phyloP scores from a whole-genome alignment of 2,888 invertebrate genomes.

The Cecidostiba fungosa region DNA sequence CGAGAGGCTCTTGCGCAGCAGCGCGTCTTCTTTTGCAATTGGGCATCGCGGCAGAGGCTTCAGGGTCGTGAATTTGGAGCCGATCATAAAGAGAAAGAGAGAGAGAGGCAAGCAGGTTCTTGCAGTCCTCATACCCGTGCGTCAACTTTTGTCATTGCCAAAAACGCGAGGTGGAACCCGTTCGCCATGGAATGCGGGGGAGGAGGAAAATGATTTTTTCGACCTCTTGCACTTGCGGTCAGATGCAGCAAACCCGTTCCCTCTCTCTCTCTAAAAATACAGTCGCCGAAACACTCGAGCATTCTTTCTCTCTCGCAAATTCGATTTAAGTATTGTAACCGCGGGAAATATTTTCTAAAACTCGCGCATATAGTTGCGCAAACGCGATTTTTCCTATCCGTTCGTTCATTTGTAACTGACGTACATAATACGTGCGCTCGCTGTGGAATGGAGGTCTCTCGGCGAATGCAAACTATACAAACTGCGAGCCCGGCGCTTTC shows the following conservation, averaged over 20 bases:
- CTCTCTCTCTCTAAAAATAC: background rate
- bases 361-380: no score
- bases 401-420: conserved; percentile 3
- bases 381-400: background rate
- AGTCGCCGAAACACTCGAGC: background rate
- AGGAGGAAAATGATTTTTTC: conserved; percentile 55
- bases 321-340: no score
- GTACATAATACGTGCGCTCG: background rate
- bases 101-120: background rate
- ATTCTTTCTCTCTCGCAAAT: no score
- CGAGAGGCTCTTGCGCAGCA: conserved; percentile 41
- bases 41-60: conserved; percentile 28
- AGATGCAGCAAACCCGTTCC: conserved; percentile 31
- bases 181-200: conserved; percentile 52
- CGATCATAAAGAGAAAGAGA: background rate
- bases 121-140: background rate
- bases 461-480: background rate
- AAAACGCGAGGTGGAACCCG: conserved; percentile 36
- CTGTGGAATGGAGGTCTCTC: conserved; percentile 32
- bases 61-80: background rate
- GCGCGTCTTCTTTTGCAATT: conserved; percentile 50
- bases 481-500: conserved; percentile 35
- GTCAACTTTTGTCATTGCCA: background rate
- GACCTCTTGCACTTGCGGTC: conserved; percentile 43
- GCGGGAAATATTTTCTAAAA: no score